These are phyloP conservation scores for Phalacrocorax pelagicus DNA, from an alignment of 2,113 vertebrate species.

Conservation along the genomic window DNA sequence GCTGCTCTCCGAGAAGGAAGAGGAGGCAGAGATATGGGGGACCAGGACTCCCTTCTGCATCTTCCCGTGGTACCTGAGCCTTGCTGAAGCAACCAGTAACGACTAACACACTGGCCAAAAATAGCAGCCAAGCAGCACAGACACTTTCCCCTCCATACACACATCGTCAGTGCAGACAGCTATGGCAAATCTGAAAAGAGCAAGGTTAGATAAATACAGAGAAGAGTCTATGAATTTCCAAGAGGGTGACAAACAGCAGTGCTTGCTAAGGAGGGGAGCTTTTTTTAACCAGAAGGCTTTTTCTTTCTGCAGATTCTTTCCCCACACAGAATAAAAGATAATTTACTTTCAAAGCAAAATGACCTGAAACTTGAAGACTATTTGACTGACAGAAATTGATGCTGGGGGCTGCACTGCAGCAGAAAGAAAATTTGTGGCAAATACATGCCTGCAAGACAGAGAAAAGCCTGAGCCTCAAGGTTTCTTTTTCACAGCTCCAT, in stretches of 20 bases:
- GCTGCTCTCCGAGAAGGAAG: neutral
- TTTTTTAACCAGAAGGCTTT: neutral
- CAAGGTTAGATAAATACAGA: conserved; percentile 47
- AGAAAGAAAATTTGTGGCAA: neutral
- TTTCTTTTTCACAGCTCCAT: neutral
- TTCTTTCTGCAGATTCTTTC: neutral
- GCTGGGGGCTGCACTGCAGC: neutral
- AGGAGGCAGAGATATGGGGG: neutral
- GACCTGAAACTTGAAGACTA: neutral
- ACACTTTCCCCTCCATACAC: neutral
- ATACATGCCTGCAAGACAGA: neutral
- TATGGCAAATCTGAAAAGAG: conserved; percentile 34
- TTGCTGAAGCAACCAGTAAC: neutral
- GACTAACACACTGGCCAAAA: neutral
- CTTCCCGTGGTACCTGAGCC: fast-evolving
- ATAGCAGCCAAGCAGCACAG: neutral
- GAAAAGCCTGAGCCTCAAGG: neutral
- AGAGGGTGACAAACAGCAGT: conserved; percentile 26
- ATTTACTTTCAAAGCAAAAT: neutral
- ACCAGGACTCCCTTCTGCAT: neutral
- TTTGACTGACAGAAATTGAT: neutral
- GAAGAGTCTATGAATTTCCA: conserved; percentile 35
- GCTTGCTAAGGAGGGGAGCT: neutral
- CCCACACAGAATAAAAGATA: neutral
- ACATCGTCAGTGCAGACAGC: neutral